phyloP scores from a whole-genome alignment of 1,140 invertebrate genomes.

The Palaemon carinicauda region DNA sequence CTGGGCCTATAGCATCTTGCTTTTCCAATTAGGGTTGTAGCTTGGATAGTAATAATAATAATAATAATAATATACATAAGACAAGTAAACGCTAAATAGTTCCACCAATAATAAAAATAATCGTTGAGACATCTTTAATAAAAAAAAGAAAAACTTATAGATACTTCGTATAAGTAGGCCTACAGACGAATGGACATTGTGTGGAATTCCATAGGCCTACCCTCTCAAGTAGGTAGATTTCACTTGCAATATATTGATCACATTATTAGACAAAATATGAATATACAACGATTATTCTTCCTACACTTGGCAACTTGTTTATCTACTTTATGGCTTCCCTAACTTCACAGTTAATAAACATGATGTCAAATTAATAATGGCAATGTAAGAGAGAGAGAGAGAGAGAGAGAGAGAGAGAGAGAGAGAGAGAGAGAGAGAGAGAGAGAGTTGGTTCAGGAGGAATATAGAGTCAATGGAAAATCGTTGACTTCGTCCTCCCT shows the following conservation, averaged over 20 bases:
- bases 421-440: conserved; percentile 3
- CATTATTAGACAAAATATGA: not conserved
- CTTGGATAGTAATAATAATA: no score
- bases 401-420: not conserved
- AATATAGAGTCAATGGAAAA: not conserved
- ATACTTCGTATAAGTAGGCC: no score
- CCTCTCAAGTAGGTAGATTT: not conserved
- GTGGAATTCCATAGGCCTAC: not conserved
- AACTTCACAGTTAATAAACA: no score
- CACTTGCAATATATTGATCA: not conserved
- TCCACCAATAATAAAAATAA: no score
- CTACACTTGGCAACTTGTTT: not conserved
- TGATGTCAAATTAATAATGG: not conserved
- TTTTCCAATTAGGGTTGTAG: no score
- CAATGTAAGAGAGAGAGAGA: not conserved
- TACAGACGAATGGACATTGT: not conserved
- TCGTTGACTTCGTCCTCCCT: no score
- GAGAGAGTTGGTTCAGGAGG: not conserved
- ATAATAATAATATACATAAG: no score
- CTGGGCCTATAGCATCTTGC: no score
- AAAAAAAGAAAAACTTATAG: no score
- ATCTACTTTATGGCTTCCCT: no score
- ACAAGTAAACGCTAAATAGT: no score
- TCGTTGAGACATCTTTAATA: no score
- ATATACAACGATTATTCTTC: not conserved